Evolutionary conservation across 1,140 invertebrate species (phyloP).

Genomic region (Pseudomyrmex dendroicus): DNA sequence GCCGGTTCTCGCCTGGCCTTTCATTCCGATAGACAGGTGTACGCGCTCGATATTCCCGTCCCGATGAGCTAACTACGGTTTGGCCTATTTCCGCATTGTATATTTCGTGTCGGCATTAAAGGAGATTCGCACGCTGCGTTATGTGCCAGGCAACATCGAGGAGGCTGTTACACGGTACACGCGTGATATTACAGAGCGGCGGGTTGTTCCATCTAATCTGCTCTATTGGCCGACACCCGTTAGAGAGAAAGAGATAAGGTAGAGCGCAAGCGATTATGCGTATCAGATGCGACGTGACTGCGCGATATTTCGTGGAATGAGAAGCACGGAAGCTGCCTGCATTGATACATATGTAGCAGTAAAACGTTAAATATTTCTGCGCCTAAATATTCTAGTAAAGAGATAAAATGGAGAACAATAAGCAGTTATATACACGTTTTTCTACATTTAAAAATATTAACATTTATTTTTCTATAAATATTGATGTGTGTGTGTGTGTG

Average conservation of each 20-base stretch:
- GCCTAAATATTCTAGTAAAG: too few species aligned
- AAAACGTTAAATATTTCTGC: too few species aligned
- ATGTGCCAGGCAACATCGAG: constrained; percentile 10
- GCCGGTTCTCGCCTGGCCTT: constrained; percentile 37
- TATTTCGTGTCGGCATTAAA: constrained; percentile 31
- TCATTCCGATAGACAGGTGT: constrained; percentile 54
- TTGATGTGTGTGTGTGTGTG: too few species aligned
- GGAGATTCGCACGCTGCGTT: constrained; percentile 5
- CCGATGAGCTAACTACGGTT: constrained; percentile 18
- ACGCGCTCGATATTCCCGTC: constrained; percentile 49
- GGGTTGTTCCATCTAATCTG: constrained; percentile 43
- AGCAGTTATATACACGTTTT: too few species aligned
- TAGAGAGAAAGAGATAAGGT: constrained; percentile 27
- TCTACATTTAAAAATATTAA: too few species aligned
- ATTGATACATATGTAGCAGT: not conserved
- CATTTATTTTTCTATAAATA: too few species aligned
- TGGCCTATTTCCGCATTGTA: constrained; percentile 51
- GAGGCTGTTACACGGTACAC: constrained; percentile 32
- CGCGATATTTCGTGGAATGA: not conserved
- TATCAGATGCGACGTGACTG: constrained; percentile 12
- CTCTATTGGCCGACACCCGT: constrained; percentile 36
- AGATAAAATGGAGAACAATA: too few species aligned
- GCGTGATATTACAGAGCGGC: constrained; percentile 16
- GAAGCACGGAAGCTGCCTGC: constrained; percentile 19
- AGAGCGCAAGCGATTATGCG: not conserved